Evolutionary conservation across 53 echinoderm and acorn worm genomes (phyloP).

Genomic region (Echinometra lucunter): DNA sequence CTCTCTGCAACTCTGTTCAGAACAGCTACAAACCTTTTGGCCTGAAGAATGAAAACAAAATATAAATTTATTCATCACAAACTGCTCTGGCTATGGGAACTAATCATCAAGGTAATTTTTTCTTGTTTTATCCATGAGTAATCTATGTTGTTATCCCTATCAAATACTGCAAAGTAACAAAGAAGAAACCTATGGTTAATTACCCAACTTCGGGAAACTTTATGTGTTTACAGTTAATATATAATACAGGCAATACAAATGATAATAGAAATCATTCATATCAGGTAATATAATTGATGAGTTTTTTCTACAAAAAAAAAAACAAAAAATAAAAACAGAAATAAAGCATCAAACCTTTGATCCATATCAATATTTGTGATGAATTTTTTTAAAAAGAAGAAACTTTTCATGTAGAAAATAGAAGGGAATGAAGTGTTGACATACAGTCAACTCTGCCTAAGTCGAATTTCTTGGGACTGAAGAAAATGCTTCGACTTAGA

Average conservation of each 20-base stretch:
- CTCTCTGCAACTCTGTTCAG: constrained; percentile 90
- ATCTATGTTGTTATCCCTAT: neutral
- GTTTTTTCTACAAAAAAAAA: too few relatives aligned
- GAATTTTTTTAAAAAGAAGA: too few relatives aligned
- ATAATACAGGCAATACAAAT: neutral
- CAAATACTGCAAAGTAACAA: neutral
- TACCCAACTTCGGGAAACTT: neutral
- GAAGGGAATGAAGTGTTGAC: too few relatives aligned
- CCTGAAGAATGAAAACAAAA: constrained; percentile 69
- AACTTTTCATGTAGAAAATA: too few relatives aligned
- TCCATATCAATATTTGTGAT: neutral
- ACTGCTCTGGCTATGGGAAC: too few relatives aligned
- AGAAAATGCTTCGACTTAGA: too few relatives aligned
- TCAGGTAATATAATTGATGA: too few relatives aligned
- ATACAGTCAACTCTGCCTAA: too few relatives aligned
- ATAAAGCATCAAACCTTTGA: neutral
- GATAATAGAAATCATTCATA: too few relatives aligned
- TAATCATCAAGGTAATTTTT: neutral
- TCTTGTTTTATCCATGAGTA: neutral
- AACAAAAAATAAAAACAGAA: too few relatives aligned
- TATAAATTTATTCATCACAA: neutral
- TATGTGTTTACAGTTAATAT: too few relatives aligned
- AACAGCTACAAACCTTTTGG: constrained; percentile 92
- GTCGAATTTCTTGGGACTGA: too few relatives aligned
- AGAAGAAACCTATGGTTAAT: neutral